Percentiles rank a stretch among this genome's conserved stretches.
Evolutionary conservation across 2,888 invertebrate genomes (phyloP).

Genomic region (Sthenelais limicola): DNA sequence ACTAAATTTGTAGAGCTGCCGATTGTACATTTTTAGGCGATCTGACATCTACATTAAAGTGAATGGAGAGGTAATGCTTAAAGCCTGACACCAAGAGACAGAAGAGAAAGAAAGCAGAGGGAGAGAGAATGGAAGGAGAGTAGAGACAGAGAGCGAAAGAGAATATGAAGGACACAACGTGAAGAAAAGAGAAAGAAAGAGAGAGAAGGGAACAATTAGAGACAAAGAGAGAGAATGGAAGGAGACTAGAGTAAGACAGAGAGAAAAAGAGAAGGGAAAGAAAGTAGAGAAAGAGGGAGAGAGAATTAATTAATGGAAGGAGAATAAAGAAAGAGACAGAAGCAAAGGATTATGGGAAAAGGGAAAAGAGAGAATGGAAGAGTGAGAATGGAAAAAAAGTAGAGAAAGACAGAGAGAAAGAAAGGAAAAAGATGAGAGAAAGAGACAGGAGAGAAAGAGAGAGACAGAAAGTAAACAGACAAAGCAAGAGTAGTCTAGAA

Average conservation of each 20-base stretch:
- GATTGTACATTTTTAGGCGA: too few species aligned
- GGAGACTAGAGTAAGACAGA: not conserved
- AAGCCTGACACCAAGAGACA: too few species aligned
- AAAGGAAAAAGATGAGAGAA: not conserved
- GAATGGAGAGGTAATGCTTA: too few species aligned
- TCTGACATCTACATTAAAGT: too few species aligned
- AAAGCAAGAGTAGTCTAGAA: not conserved
- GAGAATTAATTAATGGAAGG: not conserved
- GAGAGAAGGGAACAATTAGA: not conserved
- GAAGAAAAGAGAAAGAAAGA: not conserved
- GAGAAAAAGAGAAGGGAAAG: not conserved
- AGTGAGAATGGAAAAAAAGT: not conserved
- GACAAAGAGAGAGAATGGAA: not conserved
- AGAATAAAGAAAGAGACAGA: not conserved
- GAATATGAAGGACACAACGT: too few species aligned
- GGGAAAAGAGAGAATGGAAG: not conserved
- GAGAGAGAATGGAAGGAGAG: too few species aligned
- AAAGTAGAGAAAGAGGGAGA: not conserved
- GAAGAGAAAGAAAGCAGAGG: too few species aligned
- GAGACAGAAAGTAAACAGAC: not conserved
- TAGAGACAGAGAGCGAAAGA: too few species aligned
- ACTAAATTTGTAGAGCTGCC: too few species aligned
- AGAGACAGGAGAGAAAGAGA: not conserved
- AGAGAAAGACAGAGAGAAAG: not conserved
- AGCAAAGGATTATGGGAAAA: not conserved